Conservation (phyloP, 2,113 vertebrate genomes). For the Notarius quadriscutis region DNA sequence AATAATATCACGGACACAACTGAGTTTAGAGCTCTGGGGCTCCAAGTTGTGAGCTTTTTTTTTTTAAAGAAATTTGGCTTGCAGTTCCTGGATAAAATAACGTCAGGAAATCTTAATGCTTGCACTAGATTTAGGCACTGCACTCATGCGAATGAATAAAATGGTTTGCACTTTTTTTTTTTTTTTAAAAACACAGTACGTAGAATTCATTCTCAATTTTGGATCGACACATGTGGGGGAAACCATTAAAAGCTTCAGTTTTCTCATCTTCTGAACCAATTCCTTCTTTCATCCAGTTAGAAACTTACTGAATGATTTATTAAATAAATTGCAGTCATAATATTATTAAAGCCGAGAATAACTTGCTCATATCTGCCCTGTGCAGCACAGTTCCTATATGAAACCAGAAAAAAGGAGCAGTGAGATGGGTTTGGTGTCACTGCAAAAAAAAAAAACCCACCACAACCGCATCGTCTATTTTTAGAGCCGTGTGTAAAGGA, state of each 20-base stretch:
- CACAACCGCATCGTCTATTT: not conserved
- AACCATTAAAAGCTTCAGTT: too few species aligned
- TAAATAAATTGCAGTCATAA: not conserved
- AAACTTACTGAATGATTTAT: not conserved
- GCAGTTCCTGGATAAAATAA: not conserved
- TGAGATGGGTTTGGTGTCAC: not conserved
- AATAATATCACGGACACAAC: not conserved
- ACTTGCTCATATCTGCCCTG: not conserved
- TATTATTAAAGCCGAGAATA: too few species aligned
- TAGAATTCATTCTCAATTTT: too few species aligned
- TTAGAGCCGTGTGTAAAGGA: not conserved
- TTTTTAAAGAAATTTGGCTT: not conserved
- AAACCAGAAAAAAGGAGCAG: not conserved
- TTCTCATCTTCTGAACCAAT: not conserved
- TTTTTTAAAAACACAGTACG: too few species aligned
- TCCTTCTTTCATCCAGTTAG: not conserved
- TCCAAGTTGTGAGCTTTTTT: not conserved
- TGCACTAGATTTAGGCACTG: not conserved
- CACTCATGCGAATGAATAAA: not conserved
- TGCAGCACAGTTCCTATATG: not conserved
- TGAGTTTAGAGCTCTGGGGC: not conserved
- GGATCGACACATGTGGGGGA: too few species aligned
- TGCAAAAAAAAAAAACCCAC: not conserved
- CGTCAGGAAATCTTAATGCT: too few species aligned
- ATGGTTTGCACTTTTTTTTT: not conserved